Evolutionary conservation across 2,113 vertebrate genomes (phyloP).

Genomic region (Amblyornis subalaris): DNA sequence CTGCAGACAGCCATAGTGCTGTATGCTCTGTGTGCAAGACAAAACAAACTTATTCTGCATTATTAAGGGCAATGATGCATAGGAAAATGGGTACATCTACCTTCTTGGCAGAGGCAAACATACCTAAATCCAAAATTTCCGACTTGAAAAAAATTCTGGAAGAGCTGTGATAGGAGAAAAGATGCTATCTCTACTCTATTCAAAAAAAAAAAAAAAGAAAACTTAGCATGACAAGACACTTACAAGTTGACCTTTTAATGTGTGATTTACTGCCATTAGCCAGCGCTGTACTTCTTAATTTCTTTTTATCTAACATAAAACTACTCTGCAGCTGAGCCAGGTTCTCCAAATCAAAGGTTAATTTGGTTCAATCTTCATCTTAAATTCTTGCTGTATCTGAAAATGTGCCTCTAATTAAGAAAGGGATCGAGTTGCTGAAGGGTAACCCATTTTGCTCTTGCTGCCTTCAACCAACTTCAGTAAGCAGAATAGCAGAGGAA

Average conservation of each 20-base stretch:
- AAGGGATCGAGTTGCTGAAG: neutral
- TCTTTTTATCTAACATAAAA: neutral
- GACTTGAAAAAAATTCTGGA: neutral
- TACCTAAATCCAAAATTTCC: neutral
- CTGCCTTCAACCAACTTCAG: neutral
- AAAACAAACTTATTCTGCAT: neutral
- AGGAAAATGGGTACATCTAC: neutral
- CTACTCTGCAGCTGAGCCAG: neutral
- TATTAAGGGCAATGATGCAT: neutral
- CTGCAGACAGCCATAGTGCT: neutral
- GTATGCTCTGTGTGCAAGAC: neutral
- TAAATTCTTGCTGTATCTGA: conserved; percentile 5
- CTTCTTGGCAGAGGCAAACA: neutral
- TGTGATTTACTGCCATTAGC: neutral
- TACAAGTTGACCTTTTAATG: neutral
- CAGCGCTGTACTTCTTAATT: neutral
- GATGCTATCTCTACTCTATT: neutral
- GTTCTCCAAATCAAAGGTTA: conserved; percentile 3
- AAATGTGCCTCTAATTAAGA: neutral
- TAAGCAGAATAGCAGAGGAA: neutral
- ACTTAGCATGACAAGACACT: neutral
- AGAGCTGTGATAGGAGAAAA: neutral
- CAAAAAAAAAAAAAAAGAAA: neutral
- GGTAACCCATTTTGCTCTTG: neutral
- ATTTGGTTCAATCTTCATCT: conserved; percentile 5